phyloP scores from a whole-genome alignment of 1,140 invertebrate species.

The Bicyclus anynana region DNA sequence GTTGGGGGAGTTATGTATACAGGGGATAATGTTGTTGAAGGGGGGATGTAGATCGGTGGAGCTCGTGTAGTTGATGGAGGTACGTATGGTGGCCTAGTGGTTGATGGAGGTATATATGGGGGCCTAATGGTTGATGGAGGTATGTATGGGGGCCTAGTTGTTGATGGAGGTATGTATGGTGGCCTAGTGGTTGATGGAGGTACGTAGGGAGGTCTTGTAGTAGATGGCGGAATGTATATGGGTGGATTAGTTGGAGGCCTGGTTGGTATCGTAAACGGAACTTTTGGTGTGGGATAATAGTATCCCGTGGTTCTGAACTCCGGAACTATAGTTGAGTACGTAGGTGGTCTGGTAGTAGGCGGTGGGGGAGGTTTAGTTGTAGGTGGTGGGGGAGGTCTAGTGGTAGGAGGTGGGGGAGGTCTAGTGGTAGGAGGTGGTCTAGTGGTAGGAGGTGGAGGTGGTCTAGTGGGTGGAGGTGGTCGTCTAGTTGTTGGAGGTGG shows the following conservation, averaged over 20 bases:
- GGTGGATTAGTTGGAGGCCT: conserved; percentile 24
- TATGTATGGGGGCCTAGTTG: conserved; percentile 14
- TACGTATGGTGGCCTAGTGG: conserved; percentile 16
- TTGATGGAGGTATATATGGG: conserved; percentile 19
- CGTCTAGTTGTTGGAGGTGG: conserved; percentile 13
- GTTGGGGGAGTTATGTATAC: conserved; percentile 28
- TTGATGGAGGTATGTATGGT: conserved; percentile 21
- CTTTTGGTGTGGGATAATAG: conserved; percentile 65
- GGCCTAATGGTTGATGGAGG: conserved; percentile 16
- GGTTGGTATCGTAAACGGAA: conserved; percentile 52
- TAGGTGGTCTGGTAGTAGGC: conserved; percentile 24
- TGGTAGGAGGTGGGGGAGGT: conserved; percentile 17
- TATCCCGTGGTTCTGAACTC: conserved; percentile 55
- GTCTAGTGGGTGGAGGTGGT: conserved; percentile 14
- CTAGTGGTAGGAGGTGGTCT: conserved; percentile 15
- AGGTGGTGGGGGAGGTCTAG: conserved; percentile 20
- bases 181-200: conserved; percentile 21
- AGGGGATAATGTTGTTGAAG: conserved; percentile 24
- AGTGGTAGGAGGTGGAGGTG: conserved; percentile 12
- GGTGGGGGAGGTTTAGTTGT: conserved; percentile 26
- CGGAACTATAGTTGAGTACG: conserved; percentile 24
- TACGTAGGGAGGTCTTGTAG: conserved; percentile 19
- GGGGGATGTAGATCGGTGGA: conserved; percentile 27
- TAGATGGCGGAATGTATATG: conserved; percentile 18
- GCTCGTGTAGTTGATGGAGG: conserved; percentile 19